Percentiles rank a stretch among this genome's conserved stretches.
Evolutionary conservation across 2,888 invertebrate species (phyloP).

Genomic region (Melitaea athalia): DNA sequence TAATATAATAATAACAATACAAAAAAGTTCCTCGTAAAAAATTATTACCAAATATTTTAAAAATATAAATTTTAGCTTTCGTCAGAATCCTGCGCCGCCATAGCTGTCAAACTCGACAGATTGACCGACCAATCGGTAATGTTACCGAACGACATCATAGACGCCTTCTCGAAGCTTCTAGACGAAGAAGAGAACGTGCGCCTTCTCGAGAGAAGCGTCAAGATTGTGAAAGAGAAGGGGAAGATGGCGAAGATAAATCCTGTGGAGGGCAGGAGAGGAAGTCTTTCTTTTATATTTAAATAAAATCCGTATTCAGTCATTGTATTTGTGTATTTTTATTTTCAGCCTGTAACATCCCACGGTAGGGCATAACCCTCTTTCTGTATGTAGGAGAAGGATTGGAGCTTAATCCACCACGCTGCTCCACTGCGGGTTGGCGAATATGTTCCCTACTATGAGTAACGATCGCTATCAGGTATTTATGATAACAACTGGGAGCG

Average conservation of each 20-base stretch:
- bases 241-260: constrained; percentile 42
- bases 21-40: too few species aligned
- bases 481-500: too few species aligned
- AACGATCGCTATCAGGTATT: too few species aligned
- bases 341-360: neutral
- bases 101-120: constrained; percentile 63
- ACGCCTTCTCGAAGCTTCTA: constrained; percentile 50
- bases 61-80: constrained; percentile 51
- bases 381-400: too few species aligned
- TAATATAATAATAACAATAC: too few species aligned
- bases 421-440: too few species aligned
- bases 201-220: constrained; percentile 44
- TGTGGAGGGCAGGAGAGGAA: constrained; percentile 52
- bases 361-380: neutral
- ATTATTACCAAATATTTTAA: neutral
- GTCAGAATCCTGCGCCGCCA: constrained; percentile 59
- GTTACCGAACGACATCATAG: constrained; percentile 46
- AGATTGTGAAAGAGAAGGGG: constrained; percentile 16
- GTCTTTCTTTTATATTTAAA: constrained; percentile 53
- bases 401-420: too few species aligned
- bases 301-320: constrained; percentile 31
- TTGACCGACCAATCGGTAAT: constrained; percentile 44
- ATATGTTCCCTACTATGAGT: too few species aligned
- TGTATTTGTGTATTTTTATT: neutral
- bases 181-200: constrained; percentile 58